A percentile compares a stretch with the other conserved stretches of the same genome.
These are phyloP conservation scores for Apis laboriosa DNA, from an alignment of 1,140 invertebrate genomes.

Conservation along the genomic window DNA sequence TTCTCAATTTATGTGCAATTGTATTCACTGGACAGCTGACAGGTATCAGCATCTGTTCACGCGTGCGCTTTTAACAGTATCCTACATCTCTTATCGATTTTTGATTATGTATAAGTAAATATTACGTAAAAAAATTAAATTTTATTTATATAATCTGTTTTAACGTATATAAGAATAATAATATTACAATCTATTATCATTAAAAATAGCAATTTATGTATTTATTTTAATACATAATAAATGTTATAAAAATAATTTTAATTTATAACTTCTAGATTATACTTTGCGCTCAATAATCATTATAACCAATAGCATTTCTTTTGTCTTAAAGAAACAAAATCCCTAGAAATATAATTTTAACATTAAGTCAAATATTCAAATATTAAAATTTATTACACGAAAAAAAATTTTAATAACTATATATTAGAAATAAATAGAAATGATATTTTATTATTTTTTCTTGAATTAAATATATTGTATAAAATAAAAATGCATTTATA, in stretches of 20 bases:
- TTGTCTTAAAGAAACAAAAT: background rate
- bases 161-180: background rate
- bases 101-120: slow-evolving; percentile 41
- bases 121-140: slow-evolving; percentile 34
- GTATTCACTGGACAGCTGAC: slow-evolving; percentile 60
- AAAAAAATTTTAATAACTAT: background rate
- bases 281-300: background rate
- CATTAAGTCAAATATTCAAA: background rate
- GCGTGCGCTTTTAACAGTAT: slow-evolving; percentile 64
- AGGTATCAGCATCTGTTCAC: slow-evolving; percentile 63
- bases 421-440: background rate
- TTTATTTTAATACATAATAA: background rate
- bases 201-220: background rate
- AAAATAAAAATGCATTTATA: background rate
- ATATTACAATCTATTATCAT: background rate
- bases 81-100: slow-evolving; percentile 65
- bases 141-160: background rate
- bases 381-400: background rate
- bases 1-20: slow-evolving; percentile 13
- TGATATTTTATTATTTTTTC: background rate
- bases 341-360: background rate
- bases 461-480: background rate
- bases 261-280: background rate
- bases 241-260: background rate
- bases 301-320: background rate